Evolutionary conservation across 2,888 invertebrate genomes (phyloP), one percentile per base, ranked within the genome.

Genomic region (Arctia plantaginis): DNA sequence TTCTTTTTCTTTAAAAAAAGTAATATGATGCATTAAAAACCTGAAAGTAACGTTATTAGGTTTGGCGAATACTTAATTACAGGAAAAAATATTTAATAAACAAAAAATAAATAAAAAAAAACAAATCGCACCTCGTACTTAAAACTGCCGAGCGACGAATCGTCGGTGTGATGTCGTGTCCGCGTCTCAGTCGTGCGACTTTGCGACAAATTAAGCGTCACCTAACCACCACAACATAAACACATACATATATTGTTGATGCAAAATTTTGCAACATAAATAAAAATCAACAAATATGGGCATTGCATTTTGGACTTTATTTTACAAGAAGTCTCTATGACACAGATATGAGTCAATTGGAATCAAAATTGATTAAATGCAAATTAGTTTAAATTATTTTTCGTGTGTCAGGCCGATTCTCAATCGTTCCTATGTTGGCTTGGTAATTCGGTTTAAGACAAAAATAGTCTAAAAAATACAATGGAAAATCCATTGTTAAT

Each of bases 131-230:
- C 97, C 96, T 97, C 97, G 86, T 97, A 97, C 90, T 97, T 97
- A 89, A 97, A 96, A 92, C 97, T 97, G 90, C 97, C 97, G 75
- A 97, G 95, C 77, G 97, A 97, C 81, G 97, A 97, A 88, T 97
- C 97, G 89, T 97, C 97, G 0, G 97, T 97, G 85, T 96, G 96
- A 80, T 97, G 97, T 71, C 97, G 93, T 77, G 96, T 96, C 79
- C 97, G 94, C 64, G 91, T 89, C 80, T 96, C 95, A 62, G 85
- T 80, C 47, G 86, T 78, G 64, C 93, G 91, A 67, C 87, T 85
- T 85, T 93, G 92, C 64, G 92, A 87, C 82, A 93, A 82, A 83
- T 92, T 91, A 85, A 95, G 87, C 78, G 94, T 93, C 30, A 95
- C 95, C 95, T 95, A 91, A 77, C 84, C 72, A 77, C 75, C 81